These are phyloP conservation scores for Nemotelus nigrinus DNA, from an alignment of 2,888 invertebrate genomes.

Conservation along the genomic window DNA sequence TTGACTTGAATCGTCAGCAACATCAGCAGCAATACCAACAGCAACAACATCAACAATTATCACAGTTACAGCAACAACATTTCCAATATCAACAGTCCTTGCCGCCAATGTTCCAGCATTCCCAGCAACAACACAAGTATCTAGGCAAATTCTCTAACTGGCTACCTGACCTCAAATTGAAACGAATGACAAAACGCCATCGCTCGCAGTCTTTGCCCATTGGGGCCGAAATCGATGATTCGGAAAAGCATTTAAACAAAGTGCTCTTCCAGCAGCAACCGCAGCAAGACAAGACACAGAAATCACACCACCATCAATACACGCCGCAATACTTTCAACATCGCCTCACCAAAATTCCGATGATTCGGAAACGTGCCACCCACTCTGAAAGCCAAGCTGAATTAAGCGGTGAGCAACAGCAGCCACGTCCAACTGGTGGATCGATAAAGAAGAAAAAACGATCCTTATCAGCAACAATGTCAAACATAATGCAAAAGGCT, in stretches of 20 bases:
- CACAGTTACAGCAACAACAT: slow-evolving; percentile 48
- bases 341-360: slow-evolving; percentile 58
- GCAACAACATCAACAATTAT: slow-evolving; percentile 44
- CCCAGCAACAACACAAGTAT: slow-evolving; percentile 62
- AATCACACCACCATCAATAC: slow-evolving; percentile 54
- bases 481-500: slow-evolving; percentile 86
- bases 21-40: slow-evolving; percentile 57
- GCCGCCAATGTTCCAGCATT: slow-evolving; percentile 48
- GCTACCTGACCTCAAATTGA: slow-evolving; percentile 81
- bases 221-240: slow-evolving; percentile 70
- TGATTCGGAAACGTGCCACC: slow-evolving; percentile 56
- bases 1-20: slow-evolving; percentile 42
- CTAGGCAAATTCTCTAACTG: slow-evolving; percentile 71
- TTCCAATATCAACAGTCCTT: slow-evolving; percentile 56
- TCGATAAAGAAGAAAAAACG: slow-evolving; percentile 79
- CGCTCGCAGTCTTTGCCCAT: slow-evolving; percentile 85
- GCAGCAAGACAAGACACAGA: slow-evolving; percentile 55
- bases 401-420: neutral
- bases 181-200: slow-evolving; percentile 71
- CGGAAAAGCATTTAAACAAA: slow-evolving; percentile 48
- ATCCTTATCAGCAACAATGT: slow-evolving; percentile 83
- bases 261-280: slow-evolving; percentile 55
- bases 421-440: neutral
- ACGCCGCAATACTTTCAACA: slow-evolving; percentile 57
- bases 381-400: slow-evolving; percentile 41